Percentiles rank a stretch among this genome's conserved stretches.
phyloP scores from a whole-genome alignment of 2,113 vertebrate species.

The Cacatua alba region DNA sequence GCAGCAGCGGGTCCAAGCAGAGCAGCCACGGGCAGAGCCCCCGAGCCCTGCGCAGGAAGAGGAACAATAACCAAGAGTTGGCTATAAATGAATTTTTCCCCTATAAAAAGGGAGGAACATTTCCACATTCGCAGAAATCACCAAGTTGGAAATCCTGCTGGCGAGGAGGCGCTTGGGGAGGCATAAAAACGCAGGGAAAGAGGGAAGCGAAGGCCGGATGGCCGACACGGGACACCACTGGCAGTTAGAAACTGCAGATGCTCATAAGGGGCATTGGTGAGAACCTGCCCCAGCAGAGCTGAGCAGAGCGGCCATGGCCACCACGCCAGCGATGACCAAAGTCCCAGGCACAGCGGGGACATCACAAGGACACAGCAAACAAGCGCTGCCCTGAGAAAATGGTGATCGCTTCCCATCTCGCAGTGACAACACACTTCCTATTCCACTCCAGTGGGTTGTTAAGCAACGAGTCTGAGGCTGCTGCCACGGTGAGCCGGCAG shows the following conservation, averaged over 20 bases:
- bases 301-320: fast-evolving
- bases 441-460: slow-evolving; percentile 47
- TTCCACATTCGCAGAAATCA: slow-evolving; percentile 39
- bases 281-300: neutral
- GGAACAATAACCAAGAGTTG: slow-evolving; percentile 39
- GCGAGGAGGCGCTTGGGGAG: neutral
- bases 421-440: slow-evolving; percentile 46
- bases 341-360: neutral
- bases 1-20: fast-evolving
- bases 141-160: neutral
- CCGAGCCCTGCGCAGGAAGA: neutral
- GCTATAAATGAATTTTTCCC: slow-evolving; percentile 48
- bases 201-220: neutral
- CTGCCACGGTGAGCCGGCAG: neutral
- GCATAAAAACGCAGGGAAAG: neutral
- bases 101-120: slow-evolving; percentile 39
- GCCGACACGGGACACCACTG: neutral
- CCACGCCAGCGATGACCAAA: fast-evolving
- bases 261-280: neutral
- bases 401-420: slow-evolving; percentile 52
- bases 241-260: fast-evolving
- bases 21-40: neutral
- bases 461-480: slow-evolving; percentile 28
- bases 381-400: slow-evolving; percentile 4
- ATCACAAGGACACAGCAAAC: neutral